Evolutionary conservation across 2,888 invertebrate genomes (phyloP), one percentile per base, ranked within the genome.

Genomic region (Hedya salicella): DNA sequence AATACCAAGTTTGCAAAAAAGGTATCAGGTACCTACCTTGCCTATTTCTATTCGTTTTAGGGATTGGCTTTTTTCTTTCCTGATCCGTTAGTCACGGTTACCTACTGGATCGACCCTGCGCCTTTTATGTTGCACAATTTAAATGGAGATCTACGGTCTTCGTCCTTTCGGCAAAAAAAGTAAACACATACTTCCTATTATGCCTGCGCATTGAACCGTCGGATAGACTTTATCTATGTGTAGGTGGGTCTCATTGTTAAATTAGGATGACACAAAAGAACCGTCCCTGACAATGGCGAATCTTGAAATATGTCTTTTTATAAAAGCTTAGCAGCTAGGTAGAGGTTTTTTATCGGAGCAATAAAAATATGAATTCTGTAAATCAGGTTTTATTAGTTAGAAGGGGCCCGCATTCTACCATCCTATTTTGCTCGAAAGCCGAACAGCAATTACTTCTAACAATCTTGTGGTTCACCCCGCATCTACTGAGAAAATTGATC

Each of bases 401-500:
- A 78, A 74, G 73, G 74, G 74, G 79, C 90, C 89, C 91, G 91
- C 89, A 91, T 90, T 82, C 78, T 73, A 73, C 67, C 72, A 75
- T 78, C 77, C 79, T 83, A 83, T 86, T 86, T 81, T 70, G 77
- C 80, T 78, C 80, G 82, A 85, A 82, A 84, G 80, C 75, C 75
- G 70, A 79, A 79, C 73, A 75, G 83, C 85, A 89, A 91, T 91
- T 89, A 90, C 79, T 83, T 86, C 87, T 89, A 91, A 89, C 85
- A 86, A 88, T 82, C 82, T 85, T 88, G 89, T 76, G 91, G 89
- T 86, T 84, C 75, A 78, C 83, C 89, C 89, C 88, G 89, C 88
- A 89, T 89, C 78, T 77, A 82, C 81, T 79, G 79, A 72, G 81
- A 85, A 89, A 86, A 87, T 87, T 86, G 85, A 84, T 80, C 83